Percentiles rank a stretch among this genome's conserved stretches.
These are phyloP conservation scores for Peromyscus californicus DNA, from an alignment of 2,113 vertebrate genomes.

Conservation along the genomic window DNA sequence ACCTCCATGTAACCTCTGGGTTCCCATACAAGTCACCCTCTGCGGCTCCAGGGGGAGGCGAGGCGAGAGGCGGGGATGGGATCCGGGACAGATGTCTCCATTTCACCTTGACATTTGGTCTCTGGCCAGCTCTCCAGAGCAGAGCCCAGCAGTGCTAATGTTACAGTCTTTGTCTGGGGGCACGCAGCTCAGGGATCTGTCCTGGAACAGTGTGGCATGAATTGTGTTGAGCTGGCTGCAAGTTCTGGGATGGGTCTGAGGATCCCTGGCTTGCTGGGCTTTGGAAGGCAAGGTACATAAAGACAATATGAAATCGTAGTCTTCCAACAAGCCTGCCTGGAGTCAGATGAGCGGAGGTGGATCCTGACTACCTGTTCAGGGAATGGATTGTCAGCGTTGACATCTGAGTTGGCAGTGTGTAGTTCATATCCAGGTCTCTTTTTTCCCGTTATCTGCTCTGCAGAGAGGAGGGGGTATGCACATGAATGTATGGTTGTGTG, in stretches of 20 bases:
- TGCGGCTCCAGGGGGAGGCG: background rate
- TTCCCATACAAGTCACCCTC: background rate
- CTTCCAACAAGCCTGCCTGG: background rate
- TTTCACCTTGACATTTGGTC: conserved; percentile 69
- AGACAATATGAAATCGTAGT: background rate
- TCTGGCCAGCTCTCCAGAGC: conserved; percentile 6
- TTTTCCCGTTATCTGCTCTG: background rate
- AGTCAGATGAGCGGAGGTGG: background rate
- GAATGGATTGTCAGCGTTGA: background rate
- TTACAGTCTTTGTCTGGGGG: conserved; percentile 18
- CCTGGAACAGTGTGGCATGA: background rate
- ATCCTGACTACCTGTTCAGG: background rate
- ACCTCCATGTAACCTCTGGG: background rate
- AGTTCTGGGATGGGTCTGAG: background rate
- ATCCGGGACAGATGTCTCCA: conserved; percentile 60
- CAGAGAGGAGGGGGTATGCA: background rate
- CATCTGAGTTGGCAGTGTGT: background rate
- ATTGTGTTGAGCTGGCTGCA: accelerated
- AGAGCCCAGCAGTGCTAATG: background rate
- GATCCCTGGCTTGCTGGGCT: background rate
- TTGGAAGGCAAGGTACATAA: background rate
- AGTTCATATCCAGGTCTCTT: background rate
- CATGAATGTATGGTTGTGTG: background rate
- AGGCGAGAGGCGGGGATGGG: background rate
- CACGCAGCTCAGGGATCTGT: background rate